Conservation (phyloP, 2,888 invertebrate species). For the Atrina japonica region DNA sequence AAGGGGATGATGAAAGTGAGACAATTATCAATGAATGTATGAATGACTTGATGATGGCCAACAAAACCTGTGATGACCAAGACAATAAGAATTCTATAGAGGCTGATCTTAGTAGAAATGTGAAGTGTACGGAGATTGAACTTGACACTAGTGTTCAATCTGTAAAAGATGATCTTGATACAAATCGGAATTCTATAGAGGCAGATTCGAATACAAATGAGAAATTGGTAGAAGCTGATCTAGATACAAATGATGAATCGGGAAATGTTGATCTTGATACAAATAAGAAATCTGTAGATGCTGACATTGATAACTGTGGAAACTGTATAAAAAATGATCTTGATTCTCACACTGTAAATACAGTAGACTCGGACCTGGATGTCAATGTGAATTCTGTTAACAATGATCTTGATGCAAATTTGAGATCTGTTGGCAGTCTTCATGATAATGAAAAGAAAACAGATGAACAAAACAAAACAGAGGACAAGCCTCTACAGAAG, state of each 20-base stretch:
- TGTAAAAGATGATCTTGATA: too few species aligned
- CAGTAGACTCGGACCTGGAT: too few species aligned
- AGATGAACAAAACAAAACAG: background rate
- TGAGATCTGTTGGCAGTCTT: background rate
- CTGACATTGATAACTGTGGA: conserved; percentile 1
- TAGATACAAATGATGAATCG: conserved; percentile 10
- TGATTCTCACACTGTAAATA: too few species aligned
- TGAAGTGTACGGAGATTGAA: too few species aligned
- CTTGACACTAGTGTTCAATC: too few species aligned
- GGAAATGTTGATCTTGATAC: background rate
- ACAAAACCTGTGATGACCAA: conserved; percentile 9
- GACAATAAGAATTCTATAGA: too few species aligned
- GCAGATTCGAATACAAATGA: background rate
- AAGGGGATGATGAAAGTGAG: conserved; percentile 10
- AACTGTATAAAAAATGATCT: too few species aligned
- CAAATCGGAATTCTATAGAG: too few species aligned
- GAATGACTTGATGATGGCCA: background rate
- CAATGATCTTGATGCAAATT: background rate
- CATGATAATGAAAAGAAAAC: background rate
- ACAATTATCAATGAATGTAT: too few species aligned
- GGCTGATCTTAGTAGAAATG: too few species aligned
- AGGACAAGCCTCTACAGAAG: background rate
- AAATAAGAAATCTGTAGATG: conserved; percentile 10
- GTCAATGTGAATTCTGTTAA: background rate
- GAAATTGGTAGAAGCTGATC: conserved; percentile 6